Percentiles rank a stretch among this genome's conserved stretches.
These are phyloP conservation scores for Trypoxylon attenuatum DNA, from an alignment of 2,888 invertebrate species.

Conservation along the genomic window DNA sequence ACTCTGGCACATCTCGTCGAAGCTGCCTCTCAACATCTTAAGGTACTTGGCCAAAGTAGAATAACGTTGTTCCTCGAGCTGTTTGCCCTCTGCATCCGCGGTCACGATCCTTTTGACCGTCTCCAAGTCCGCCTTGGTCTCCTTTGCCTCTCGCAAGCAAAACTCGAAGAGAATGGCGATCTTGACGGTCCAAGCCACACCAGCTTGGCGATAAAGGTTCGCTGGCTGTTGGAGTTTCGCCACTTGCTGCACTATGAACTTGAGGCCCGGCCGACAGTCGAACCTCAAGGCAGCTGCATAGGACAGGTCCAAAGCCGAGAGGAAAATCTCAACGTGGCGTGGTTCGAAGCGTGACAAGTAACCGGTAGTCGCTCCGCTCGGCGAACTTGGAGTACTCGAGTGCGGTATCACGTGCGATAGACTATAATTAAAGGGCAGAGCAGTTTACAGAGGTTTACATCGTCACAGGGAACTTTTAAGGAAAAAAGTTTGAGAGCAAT, in stretches of 20 bases:
- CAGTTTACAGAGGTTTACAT: not conserved
- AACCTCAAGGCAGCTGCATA: slow-evolving; percentile 90
- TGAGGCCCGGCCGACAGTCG: slow-evolving; percentile 92
- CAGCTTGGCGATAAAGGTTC: slow-evolving; percentile 94
- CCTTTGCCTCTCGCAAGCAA: slow-evolving; percentile 82
- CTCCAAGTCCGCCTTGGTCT: slow-evolving; percentile 63
- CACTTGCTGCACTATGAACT: slow-evolving; percentile 95
- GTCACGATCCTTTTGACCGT: slow-evolving; percentile 58
- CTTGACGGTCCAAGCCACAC: slow-evolving; percentile 93
- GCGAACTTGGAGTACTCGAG: slow-evolving; percentile 55
- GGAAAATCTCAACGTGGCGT: slow-evolving; percentile 81
- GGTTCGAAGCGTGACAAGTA: slow-evolving; percentile 75
- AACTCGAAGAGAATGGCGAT: slow-evolving; percentile 91
- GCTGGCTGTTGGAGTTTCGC: slow-evolving; percentile 90
- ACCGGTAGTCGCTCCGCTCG: slow-evolving; percentile 53
- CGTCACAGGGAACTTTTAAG: not conserved
- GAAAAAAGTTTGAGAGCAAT: not conserved
- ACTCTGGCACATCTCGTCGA: slow-evolving; percentile 75
- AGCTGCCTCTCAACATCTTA: slow-evolving; percentile 70
- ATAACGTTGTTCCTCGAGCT: slow-evolving; percentile 39
- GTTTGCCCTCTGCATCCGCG: slow-evolving; percentile 24
- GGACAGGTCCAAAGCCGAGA: slow-evolving; percentile 88
- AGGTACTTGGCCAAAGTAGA: slow-evolving; percentile 58
- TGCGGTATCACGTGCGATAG: slow-evolving; percentile 74
- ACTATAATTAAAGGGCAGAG: slow-evolving; percentile 57